Base-by-base conservation (phyloP, 2,888 invertebrate genomes). In the Cosmopolites sordidus region DNA sequence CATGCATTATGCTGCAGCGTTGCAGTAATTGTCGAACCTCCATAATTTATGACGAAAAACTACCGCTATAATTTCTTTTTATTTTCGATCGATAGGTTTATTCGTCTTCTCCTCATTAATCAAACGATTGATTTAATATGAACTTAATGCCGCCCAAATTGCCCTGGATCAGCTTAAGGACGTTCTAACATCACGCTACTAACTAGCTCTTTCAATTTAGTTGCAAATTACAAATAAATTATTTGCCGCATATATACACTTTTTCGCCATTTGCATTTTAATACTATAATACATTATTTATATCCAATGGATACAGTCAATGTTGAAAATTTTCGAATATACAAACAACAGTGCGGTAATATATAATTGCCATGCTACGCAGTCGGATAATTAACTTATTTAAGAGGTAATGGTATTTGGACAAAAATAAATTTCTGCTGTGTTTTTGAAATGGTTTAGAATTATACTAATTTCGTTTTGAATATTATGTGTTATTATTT, bases 181-280 rank as follows among this genome's bases (percentile, higher is more conserved):
- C 3, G 33, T 33, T 33, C n/a, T 12, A 33, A 6, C 33, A 12
- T 6, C 12, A 33, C 12, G 12, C 33, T 11, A 12, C 11, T 33
- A 33, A 33, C 33, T 8, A 22, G 33, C 33, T 12, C 8, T 5
- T 11, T n/a, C 33, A n/a, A 33, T 33, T 33, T 33, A 33, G 33
- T 33, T 33, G 33, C 33, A 33, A 33, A 33, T 33, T 33, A 33
- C 33, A 33, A 33, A 33, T 33, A 33, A 33, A 33, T 33, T 11
- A 33, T 33, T 33, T 33, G 8, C 12, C 3, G 33, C 12, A 8
- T 33, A 11, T 3, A n/a, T 11, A 11, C 33, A 12, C 4, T 33
- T 33, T 33, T 33, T 33, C 12, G 33, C 5, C 33, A 33, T 33
- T 33, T 33, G 33, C 33, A 33, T 33, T 33, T 33, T 33, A 33